Base-by-base conservation (phyloP, 2,888 invertebrate genomes). In the Agriopis aurantiaria region DNA sequence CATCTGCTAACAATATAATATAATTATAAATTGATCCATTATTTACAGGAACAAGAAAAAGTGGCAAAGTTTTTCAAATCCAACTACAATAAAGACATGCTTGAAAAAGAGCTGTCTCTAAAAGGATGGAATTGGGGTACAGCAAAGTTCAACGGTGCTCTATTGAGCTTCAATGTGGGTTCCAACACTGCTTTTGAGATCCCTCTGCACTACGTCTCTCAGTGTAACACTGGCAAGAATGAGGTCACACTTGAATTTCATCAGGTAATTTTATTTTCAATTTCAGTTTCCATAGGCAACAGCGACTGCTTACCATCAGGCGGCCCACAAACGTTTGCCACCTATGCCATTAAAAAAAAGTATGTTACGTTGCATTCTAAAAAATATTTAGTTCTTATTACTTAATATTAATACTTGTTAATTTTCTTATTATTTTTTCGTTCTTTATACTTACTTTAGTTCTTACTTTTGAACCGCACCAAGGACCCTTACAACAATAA, bases 41-140 rank as follows among this genome's bases (percentile, higher is more conserved):
- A 58, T 85, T 91, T 67, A 17, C 85, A 98, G 96, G 99, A 99
- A 78, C 97, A 97, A 91, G 99, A 99, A 58, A 99, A 98, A 87
- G 95, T 99, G 56, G 96, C 97, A 0, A 97, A 98, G 80, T 99
- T 98, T 89, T 97, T 99, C 78, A 96, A 96, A 75, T 95, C 95
- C 8, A 96, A 97, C 76, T 99, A 99, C 88, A 95, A 96, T 43
- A 97, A 97, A 78, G 97, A 98, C 69, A 96, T 99, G 96, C 93
- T 98, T 58, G 98, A 98, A 82, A 98, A 98, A 82, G 99, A 99
- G 83, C 91, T 99, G 64, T 98, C 98, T 75, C 95, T 99, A 0
- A 99, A 98, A 88, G 99, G 99, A 0, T 99, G 99, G 99, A 99
- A 99, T 90, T 99, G 99, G 98, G 99, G 99, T 43, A 97, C 98